Evolutionary conservation across 1,140 invertebrate genomes (phyloP).

Genomic region (Alviniconcha marisindica): DNA sequence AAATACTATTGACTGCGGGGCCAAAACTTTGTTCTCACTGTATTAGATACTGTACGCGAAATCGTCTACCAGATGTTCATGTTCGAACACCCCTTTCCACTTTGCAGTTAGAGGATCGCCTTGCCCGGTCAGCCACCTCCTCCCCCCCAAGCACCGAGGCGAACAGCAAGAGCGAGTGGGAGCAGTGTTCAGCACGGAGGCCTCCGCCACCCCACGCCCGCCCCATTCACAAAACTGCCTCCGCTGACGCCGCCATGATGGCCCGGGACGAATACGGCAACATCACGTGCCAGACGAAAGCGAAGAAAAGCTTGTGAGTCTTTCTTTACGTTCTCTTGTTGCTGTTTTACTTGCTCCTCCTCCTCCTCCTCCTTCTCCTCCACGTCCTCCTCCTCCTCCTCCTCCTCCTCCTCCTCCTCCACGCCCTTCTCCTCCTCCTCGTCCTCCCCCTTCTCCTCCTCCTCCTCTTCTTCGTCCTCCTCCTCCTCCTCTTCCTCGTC

Average conservation of each 20-base stretch:
- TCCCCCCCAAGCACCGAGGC: not conserved
- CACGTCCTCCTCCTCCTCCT: not conserved
- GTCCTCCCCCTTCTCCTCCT: not conserved
- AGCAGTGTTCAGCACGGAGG: not conserved
- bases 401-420: not conserved
- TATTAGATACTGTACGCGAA: no score
- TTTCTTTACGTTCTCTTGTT: not conserved
- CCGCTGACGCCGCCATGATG: slow-evolving; percentile 61
- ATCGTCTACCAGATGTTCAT: no score
- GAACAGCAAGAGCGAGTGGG: not conserved
- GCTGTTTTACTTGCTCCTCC: not conserved
- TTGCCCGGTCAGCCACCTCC: not conserved
- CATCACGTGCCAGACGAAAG: slow-evolving; percentile 34
- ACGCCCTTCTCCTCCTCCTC: no score
- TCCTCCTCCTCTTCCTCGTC: not conserved
- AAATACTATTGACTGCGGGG: no score
- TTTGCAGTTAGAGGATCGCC: slow-evolving; percentile 13
- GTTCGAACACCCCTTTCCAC: no score
- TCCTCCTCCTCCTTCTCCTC: no score
- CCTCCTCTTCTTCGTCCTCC: no score
- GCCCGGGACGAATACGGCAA: slow-evolving; percentile 48
- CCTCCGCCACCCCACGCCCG: slow-evolving; percentile 22
- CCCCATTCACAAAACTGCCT: slow-evolving; percentile 54
- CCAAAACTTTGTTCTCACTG: no score
- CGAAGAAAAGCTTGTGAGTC: slow-evolving; percentile 29